A percentile compares a stretch with the other conserved stretches of the same genome.
These are phyloP conservation scores for Coregonus suidteri DNA, from an alignment of 2,797 vertebrate genomes.

Conservation along the genomic window DNA sequence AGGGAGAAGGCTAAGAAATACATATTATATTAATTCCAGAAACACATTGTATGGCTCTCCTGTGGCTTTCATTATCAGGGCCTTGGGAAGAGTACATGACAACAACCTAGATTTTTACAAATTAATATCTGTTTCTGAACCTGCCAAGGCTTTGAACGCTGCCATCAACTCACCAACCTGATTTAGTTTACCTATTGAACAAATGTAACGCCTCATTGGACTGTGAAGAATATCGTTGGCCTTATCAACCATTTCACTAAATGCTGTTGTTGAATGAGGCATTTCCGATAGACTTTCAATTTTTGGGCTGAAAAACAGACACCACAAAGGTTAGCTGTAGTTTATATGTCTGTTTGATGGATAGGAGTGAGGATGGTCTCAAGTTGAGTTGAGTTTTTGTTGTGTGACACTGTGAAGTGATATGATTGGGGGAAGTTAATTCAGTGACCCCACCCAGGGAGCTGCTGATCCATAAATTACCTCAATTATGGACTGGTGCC, in stretches of 20 bases:
- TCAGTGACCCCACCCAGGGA: neutral
- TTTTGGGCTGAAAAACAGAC: neutral
- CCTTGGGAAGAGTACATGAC: constrained; percentile 10
- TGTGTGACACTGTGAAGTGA: neutral
- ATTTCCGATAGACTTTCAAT: neutral
- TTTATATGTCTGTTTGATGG: neutral
- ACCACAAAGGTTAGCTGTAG: neutral
- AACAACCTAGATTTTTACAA: constrained; percentile 16
- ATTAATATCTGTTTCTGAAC: neutral
- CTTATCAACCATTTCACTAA: neutral
- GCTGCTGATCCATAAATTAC: constrained; percentile 32
- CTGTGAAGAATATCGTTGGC: neutral
- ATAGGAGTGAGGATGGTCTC: neutral
- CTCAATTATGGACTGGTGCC: constrained; percentile 25
- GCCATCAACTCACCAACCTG: neutral
- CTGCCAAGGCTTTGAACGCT: neutral
- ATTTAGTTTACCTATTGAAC: neutral
- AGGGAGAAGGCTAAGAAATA: constrained; percentile 42
- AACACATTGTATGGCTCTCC: constrained; percentile 35
- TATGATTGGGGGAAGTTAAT: constrained; percentile 4
- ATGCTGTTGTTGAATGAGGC: neutral
- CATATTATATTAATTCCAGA: constrained; percentile 41
- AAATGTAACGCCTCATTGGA: neutral
- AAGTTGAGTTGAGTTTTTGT: neutral
- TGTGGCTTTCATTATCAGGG: constrained; percentile 26